Base-by-base conservation (phyloP, 30 jellyfish, hydroid and myxozoan genomes). In the Turritopsis dohrnii region DNA sequence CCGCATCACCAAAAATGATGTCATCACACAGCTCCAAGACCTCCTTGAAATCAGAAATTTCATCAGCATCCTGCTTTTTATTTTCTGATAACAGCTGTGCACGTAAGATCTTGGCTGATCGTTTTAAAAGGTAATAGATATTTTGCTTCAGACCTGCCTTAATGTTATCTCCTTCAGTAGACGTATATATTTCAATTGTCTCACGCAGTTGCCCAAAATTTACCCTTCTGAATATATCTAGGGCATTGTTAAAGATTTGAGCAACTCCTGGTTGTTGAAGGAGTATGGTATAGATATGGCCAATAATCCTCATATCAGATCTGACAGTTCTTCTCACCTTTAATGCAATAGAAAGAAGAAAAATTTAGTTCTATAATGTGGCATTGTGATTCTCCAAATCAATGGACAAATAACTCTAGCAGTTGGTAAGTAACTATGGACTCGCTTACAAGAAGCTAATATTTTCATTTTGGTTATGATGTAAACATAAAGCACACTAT, bases 1-100 rank as follows among this genome's bases (percentile, higher is more conserved):
- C 29, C 4, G 76, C 76, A 66, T 66, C 76, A 66, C 76, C 76
- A 66, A 66, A 66, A 21, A 66, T 66, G 29, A 66, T 3, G 17
- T 66, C 27, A 3, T 66, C 29, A 7, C 76, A 66, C 17, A 66
- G 29, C 27, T 66, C 76, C 4, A 66, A 17, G 16, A 66, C 16
- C 8, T 66, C 76, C 8, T 21, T 66, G 29, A 66, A 66, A 66
- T 66, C 17, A 21, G 8, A 17, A 17, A 66, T 66, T 66, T 66
- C 76, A 21, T 7, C 29, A 66, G 76, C 76, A 3, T 3, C 17
- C 7, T 66, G 5, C 9, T 1, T 66, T 66, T 66, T 7, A 1
- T 66, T 17, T 3, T 7, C 9, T 26, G 76, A 7, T 8, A 66
- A 4, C 76, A 66, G 7, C 29, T 3, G 17, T 21, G 76, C 76